Percentiles rank a stretch among this genome's conserved stretches.
Conservation (phyloP, 1,140 invertebrate species). For the Magallana gigas region DNA sequence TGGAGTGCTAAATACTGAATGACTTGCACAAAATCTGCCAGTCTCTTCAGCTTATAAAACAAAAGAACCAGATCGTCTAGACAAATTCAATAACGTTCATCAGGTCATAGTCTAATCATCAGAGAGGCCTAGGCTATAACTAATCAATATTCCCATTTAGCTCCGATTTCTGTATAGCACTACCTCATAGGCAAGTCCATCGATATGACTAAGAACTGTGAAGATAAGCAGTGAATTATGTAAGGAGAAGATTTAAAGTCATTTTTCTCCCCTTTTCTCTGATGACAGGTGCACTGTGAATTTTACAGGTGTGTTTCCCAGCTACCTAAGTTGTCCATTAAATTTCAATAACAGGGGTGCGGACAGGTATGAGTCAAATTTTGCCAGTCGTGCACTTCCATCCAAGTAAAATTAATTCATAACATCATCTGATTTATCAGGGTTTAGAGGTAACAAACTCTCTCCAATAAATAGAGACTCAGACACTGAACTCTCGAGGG, state of each 20-base stretch:
- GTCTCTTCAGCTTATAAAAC: neutral
- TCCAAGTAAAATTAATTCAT: too few species aligned
- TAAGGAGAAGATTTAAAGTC: neutral
- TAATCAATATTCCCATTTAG: conserved; percentile 19
- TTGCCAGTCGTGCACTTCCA: too few species aligned
- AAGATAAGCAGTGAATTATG: neutral
- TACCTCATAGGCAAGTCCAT: neutral
- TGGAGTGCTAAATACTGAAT: neutral
- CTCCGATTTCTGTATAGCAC: neutral
- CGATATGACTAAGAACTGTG: neutral
- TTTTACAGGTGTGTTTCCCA: neutral
- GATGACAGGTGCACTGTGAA: neutral
- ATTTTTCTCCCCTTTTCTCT: neutral
- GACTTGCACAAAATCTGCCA: conserved; percentile 27
- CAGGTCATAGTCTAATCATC: conserved; percentile 12
- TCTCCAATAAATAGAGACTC: too few species aligned
- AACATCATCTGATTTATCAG: too few species aligned
- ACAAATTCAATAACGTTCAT: conserved; percentile 12
- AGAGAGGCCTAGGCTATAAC: neutral
- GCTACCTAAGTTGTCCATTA: neutral
- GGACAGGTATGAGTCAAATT: neutral
- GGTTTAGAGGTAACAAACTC: too few species aligned
- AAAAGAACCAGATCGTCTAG: conserved; percentile 8
- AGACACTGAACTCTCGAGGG: too few species aligned
- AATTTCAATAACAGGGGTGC: neutral